These are phyloP conservation scores for Neotoxoptera formosana DNA, from an alignment of 1,140 invertebrate genomes.

Conservation along the genomic window DNA sequence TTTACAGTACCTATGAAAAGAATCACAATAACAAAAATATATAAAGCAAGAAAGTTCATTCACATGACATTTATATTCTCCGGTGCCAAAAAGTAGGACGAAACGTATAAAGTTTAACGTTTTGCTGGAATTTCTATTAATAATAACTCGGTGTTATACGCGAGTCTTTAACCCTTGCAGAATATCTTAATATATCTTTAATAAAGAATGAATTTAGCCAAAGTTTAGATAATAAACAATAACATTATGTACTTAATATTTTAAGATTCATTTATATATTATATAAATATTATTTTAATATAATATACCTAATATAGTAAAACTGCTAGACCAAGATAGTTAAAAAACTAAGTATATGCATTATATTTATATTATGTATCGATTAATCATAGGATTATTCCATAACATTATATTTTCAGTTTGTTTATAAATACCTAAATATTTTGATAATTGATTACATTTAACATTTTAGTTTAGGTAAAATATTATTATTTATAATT, in stretches of 20 bases:
- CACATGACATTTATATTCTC: background rate
- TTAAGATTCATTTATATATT: background rate
- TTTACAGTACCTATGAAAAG: background rate
- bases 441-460: background rate
- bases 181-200: background rate
- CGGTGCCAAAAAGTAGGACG: slow-evolving; percentile 16
- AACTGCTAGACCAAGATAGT: background rate
- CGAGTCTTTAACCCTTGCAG: background rate
- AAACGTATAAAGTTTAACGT: background rate
- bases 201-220: background rate
- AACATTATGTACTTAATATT: background rate
- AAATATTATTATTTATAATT: background rate
- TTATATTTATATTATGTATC: background rate
- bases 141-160: background rate
- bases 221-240: background rate
- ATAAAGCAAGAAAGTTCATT: background rate
- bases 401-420: background rate
- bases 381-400: too few species aligned
- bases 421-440: background rate
- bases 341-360: background rate
- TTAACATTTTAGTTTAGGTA: background rate
- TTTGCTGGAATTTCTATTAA: slow-evolving; percentile 38
- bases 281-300: background rate
- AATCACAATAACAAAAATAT: background rate
- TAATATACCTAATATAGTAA: background rate